Conservation (phyloP, 2,797 vertebrate genomes). For the Syngnathus acus region DNA sequence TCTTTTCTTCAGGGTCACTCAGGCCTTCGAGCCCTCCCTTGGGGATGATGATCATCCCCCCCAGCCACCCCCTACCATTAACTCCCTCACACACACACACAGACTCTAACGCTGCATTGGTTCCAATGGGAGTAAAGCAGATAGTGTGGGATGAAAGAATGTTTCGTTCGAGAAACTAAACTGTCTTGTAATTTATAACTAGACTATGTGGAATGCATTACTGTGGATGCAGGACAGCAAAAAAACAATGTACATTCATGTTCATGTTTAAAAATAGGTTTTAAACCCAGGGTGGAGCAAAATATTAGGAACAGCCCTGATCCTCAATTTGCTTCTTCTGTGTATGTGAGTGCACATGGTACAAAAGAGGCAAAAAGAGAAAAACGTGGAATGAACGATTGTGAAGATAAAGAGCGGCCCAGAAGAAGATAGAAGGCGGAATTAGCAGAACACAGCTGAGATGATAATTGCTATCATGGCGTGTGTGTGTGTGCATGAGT, state of each 20-base stretch:
- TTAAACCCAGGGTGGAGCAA: neutral
- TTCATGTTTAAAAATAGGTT: neutral
- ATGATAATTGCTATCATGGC: slow-evolving; percentile 6
- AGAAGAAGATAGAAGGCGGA: slow-evolving; percentile 1
- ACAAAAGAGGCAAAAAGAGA: neutral
- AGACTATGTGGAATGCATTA: neutral
- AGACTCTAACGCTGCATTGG: neutral
- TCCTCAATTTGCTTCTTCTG: neutral
- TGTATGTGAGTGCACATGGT: slow-evolving; percentile 1
- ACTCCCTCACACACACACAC: neutral
- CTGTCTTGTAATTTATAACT: neutral
- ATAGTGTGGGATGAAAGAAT: slow-evolving; percentile 4
- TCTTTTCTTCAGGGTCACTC: slow-evolving; percentile 3
- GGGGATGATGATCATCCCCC: neutral
- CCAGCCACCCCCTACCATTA: neutral
- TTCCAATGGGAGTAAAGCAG: neutral
- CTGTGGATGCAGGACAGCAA: neutral
- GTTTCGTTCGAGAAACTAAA: neutral
- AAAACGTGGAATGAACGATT: neutral
- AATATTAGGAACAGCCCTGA: neutral
- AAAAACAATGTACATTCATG: neutral
- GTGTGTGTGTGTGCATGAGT: neutral
- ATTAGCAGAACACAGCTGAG: slow-evolving; percentile 4
- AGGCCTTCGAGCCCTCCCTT: slow-evolving; percentile 3
- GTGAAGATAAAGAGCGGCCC: slow-evolving; percentile 1